Conservation (phyloP, 92 coral and sea anemone genomes). For the Epizoanthus rinbou region DNA sequence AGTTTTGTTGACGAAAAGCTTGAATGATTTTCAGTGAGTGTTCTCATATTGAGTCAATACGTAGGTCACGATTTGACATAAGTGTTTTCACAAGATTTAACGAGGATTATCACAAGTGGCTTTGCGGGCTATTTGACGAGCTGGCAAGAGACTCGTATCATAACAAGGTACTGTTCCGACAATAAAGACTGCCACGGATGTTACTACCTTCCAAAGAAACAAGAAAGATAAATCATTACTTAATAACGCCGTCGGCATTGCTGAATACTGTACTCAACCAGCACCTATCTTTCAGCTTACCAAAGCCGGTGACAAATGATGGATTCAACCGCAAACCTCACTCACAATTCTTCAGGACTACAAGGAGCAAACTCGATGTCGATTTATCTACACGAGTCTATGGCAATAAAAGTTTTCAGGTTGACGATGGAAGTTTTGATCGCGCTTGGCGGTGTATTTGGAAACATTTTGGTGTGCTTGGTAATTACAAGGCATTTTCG, state of each 20-base stretch:
- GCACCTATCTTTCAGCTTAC: too few relatives aligned
- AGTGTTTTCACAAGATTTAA: constrained; percentile 19
- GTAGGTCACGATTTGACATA: constrained; percentile 11
- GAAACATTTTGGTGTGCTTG: constrained; percentile 70
- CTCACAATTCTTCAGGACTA: constrained; percentile 4
- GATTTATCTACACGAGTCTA: constrained; percentile 58
- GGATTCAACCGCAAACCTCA: constrained; percentile 3
- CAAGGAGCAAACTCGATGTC: neutral
- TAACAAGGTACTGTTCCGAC: neutral
- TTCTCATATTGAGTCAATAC: constrained; percentile 4
- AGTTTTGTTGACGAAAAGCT: neutral
- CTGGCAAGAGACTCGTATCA: neutral
- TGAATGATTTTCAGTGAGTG: neutral
- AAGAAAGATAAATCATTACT: neutral
- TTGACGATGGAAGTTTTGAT: constrained; percentile 59
- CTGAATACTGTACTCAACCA: too few relatives aligned
- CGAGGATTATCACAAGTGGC: neutral
- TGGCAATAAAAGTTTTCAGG: constrained; percentile 47
- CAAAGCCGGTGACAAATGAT: neutral
- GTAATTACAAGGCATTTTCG: constrained; percentile 59
- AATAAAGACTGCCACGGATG: neutral
- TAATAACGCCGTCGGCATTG: too few relatives aligned
- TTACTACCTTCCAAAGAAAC: neutral
- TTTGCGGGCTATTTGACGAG: neutral
- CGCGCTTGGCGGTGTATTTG: constrained; percentile 72